Conservation (phyloP, 1,140 invertebrate species). For the Nebria ingens region DNA sequence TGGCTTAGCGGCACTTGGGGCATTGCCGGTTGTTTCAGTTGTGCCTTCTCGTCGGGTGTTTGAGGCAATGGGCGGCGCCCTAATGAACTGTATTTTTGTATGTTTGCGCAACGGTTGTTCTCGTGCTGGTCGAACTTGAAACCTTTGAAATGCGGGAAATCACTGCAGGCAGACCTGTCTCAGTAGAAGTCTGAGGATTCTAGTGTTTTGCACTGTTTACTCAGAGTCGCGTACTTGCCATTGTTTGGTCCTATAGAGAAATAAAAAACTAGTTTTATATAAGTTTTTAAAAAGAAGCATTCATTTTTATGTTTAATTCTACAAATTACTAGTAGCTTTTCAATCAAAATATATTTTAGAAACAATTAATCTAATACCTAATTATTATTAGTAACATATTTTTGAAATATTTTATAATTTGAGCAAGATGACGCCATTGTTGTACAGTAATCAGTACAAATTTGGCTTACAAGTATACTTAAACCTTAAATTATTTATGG, state of each 20-base stretch:
- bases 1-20: slow-evolving; percentile 30
- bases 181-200: slow-evolving; percentile 91
- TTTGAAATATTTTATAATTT: too few species aligned
- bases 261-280: too few species aligned
- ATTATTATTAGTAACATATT: too few species aligned
- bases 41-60: slow-evolving; percentile 31
- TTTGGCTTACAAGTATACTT: too few species aligned
- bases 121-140: slow-evolving; percentile 34
- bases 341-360: too few species aligned
- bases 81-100: slow-evolving; percentile 31
- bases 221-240: slow-evolving; percentile 81
- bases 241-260: slow-evolving; percentile 42
- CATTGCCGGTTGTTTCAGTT: slow-evolving; percentile 27
- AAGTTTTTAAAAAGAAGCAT: too few species aligned
- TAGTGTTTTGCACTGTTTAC: slow-evolving; percentile 90
- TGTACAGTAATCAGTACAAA: too few species aligned
- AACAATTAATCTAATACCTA: too few species aligned
- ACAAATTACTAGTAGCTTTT: too few species aligned
- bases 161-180: slow-evolving; percentile 47
- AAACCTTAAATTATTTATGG: too few species aligned
- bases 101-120: slow-evolving; percentile 30
- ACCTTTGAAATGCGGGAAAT: slow-evolving; percentile 36
- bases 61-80: slow-evolving; percentile 33
- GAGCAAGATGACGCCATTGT: too few species aligned
- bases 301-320: too few species aligned